Percentiles rank a stretch among this genome's conserved stretches.
Evolutionary conservation across 2,113 vertebrate species (phyloP).

Genomic region (Callaeas wilsoni): DNA sequence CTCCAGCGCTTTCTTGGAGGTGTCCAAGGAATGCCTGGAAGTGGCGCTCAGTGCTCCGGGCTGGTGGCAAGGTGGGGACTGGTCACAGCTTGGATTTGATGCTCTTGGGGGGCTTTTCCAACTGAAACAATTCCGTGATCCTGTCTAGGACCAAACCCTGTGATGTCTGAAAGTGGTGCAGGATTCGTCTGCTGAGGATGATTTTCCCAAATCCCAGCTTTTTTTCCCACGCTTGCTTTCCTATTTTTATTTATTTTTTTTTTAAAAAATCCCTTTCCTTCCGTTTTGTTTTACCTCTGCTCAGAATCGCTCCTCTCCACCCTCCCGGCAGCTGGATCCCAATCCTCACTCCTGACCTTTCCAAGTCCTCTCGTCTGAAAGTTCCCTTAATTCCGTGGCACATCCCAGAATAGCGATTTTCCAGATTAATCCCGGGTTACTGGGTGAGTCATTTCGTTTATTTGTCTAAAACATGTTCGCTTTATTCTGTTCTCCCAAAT

Average conservation of each 20-base stretch:
- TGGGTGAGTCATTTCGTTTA: background rate
- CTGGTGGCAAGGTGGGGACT: background rate
- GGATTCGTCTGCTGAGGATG: background rate
- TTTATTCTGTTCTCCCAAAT: background rate
- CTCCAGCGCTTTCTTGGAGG: background rate
- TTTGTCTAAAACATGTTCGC: rapidly evolving
- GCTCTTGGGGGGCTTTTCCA: background rate
- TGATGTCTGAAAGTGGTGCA: background rate
- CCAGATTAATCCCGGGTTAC: background rate
- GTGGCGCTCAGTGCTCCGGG: background rate
- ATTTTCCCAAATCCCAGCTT: background rate
- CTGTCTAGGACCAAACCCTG: background rate
- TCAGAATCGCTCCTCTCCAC: background rate
- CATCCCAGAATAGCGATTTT: background rate
- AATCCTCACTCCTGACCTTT: background rate
- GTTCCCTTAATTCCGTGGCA: background rate
- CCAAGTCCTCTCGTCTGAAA: background rate
- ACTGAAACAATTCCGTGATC: background rate
- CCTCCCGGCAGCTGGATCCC: background rate
- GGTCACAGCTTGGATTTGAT: background rate
- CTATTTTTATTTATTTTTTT: background rate
- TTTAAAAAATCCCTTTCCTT: background rate
- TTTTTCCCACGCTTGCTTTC: background rate
- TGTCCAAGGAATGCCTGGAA: background rate
- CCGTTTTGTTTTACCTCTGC: background rate